Base-by-base conservation (phyloP, 2,888 invertebrate genomes). In the Pheosia tremula region DNA sequence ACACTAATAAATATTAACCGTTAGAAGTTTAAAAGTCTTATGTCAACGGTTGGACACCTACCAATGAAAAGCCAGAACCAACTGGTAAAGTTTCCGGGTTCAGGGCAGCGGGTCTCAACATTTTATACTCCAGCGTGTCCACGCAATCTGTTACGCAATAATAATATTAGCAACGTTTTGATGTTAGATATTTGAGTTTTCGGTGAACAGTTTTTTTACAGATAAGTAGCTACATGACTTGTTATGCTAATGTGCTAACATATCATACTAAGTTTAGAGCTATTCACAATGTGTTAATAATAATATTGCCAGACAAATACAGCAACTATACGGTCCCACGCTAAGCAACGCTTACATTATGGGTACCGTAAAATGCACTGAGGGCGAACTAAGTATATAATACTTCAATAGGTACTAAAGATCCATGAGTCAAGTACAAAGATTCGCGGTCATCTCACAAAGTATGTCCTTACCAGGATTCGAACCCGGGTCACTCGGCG, bases 1-100 rank as follows among this genome's bases (percentile, higher is more conserved):
- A 65, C 58, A 62, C 62, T 71, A 77, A 78, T 81, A 79, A 77
- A 78, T 81, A 79, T 79, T 74, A 79, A 81, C 79, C 80, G 72
- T 59, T 55, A 41, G 61, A 61, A 73, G 62, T 67, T 61, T 63
- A 64, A 63, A 61, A 66, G 61, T 58, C 72, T 74, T 45, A 45
- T 59, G 59, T 64, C 61, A 66, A 47, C 59, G 62, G 63, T 71
- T 70, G 69, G 68, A 67, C 68, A 70, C 69, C 72, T 78, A 75
- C 71, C 71, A 73, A 71, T 69, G 71, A 62, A 65, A 64, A 71
- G 67, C 66, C 65, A 64, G 63, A 70, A 69, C 68, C 74, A 70
- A 74, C 69, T 68, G 68, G 59, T 66, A 69, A 74, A 74, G 61
- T 74, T 74, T 57, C 58, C 62, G 57, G 66, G 49, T 55, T 54